A percentile compares a stretch with the other conserved stretches of the same genome.
Evolutionary conservation across 2,888 invertebrate species (phyloP).

Genomic region (Scaptomyza polygonia): DNA sequence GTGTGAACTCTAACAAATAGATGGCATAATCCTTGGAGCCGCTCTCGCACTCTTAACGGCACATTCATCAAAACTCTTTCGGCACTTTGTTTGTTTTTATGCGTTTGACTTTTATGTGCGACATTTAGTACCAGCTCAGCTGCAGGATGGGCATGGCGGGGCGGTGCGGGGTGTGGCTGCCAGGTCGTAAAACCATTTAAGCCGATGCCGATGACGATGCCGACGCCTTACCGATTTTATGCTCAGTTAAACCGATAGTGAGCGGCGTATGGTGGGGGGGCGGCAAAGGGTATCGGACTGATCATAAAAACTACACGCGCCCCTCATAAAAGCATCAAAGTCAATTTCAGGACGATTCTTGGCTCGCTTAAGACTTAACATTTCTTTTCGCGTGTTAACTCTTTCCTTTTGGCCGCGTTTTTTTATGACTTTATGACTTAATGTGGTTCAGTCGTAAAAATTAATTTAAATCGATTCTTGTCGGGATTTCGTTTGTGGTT

Average conservation of each 20-base stretch:
- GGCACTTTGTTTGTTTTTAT: constrained; percentile 63
- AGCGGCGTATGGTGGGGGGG: constrained; percentile 3
- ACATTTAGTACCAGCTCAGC: constrained; percentile 61
- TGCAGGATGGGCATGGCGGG: neutral
- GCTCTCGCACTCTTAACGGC: constrained; percentile 15
- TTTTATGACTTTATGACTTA: constrained; percentile 58
- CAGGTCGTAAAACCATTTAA: constrained; percentile 71
- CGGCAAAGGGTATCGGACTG: constrained; percentile 15
- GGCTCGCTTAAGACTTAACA: neutral
- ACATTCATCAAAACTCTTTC: constrained; percentile 76
- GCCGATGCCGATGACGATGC: constrained; percentile 47
- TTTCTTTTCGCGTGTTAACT: neutral
- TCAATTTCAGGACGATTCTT: constrained; percentile 57
- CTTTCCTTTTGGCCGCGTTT: neutral
- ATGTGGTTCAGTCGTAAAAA: constrained; percentile 56
- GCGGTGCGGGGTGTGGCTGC: neutral
- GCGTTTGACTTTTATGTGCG: constrained; percentile 68
- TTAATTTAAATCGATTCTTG: constrained; percentile 67
- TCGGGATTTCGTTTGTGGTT: neutral
- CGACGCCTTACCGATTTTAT: constrained; percentile 73
- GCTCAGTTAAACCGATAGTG: constrained; percentile 69
- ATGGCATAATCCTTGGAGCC: constrained; percentile 50
- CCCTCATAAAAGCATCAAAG: constrained; percentile 68
- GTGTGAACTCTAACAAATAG: constrained; percentile 15
- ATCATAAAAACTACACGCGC: constrained; percentile 78